Evolutionary conservation across 1,140 invertebrate genomes (phyloP).

Genomic region (Ostrea edulis): DNA sequence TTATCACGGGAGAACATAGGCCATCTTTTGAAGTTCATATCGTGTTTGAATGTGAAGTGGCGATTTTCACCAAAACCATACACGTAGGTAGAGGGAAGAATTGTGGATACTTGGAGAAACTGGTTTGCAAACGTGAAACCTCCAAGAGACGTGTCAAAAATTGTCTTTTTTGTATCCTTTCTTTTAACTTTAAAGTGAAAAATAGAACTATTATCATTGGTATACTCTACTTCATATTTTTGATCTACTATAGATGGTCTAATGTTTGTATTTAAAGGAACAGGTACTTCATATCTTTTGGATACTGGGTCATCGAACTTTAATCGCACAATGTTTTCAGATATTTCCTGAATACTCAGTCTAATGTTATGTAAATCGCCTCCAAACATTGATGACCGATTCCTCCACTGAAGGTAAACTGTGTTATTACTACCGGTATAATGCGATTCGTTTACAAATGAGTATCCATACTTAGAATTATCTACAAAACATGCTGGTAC

Average conservation of each 20-base stretch:
- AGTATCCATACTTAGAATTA: slow-evolving; percentile 52
- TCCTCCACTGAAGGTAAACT: slow-evolving; percentile 43
- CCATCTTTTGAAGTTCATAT: slow-evolving; percentile 72
- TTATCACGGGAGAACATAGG: slow-evolving; percentile 80
- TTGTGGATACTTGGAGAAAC: slow-evolving; percentile 89
- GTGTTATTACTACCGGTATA: neutral
- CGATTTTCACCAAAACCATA: slow-evolving; percentile 91
- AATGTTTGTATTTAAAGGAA: slow-evolving; percentile 54
- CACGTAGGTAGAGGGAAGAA: slow-evolving; percentile 86
- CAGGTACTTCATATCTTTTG: slow-evolving; percentile 70
- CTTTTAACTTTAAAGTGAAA: slow-evolving; percentile 68
- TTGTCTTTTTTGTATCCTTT: slow-evolving; percentile 51
- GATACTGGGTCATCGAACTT: slow-evolving; percentile 67
- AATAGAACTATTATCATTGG: neutral
- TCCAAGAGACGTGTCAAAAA: slow-evolving; percentile 85
- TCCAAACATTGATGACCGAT: slow-evolving; percentile 54
- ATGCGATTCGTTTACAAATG: neutral
- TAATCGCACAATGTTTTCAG: slow-evolving; percentile 60
- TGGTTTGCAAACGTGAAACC: slow-evolving; percentile 88
- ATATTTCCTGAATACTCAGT: slow-evolving; percentile 53
- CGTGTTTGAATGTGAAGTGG: slow-evolving; percentile 70
- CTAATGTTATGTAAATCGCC: slow-evolving; percentile 50
- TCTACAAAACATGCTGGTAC: slow-evolving; percentile 59
- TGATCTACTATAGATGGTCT: neutral
- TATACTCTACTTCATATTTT: slow-evolving; percentile 50